Conservation (phyloP, 1,140 invertebrate genomes). For the Meloidogyne exigua region DNA sequence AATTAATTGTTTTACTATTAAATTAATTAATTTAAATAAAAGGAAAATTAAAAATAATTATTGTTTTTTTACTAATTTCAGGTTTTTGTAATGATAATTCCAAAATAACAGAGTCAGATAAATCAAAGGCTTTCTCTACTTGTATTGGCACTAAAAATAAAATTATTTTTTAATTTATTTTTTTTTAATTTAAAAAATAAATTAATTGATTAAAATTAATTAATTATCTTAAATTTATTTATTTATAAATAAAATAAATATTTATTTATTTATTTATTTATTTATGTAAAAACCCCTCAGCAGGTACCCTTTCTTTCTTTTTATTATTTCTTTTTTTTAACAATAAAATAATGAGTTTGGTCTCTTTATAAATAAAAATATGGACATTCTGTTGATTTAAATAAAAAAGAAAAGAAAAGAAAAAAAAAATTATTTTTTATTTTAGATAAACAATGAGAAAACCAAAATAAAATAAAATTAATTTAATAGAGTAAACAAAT, state of each 20-base stretch:
- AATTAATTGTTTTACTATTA: slow-evolving; percentile 15
- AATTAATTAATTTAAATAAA: no score
- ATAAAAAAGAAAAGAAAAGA: no score
- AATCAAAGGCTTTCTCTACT: slow-evolving; percentile 29
- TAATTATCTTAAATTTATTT: not conserved
- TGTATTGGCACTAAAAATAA: slow-evolving; percentile 29
- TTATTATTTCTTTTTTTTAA: not conserved
- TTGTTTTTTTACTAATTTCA: slow-evolving; percentile 29
- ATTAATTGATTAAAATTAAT: no score
- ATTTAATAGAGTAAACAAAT: no score
- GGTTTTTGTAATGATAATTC: slow-evolving; percentile 38
- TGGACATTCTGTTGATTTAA: not conserved
- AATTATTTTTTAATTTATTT: slow-evolving; percentile 7
- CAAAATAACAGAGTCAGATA: slow-evolving; percentile 35
- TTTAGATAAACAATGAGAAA: slow-evolving; percentile 9
- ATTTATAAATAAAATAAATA: not conserved
- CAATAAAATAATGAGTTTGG: not conserved
- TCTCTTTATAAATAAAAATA: slow-evolving; percentile 12
- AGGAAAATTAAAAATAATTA: no score
- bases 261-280: no score
- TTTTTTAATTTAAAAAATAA: no score
- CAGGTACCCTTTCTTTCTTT: slow-evolving; percentile 8
- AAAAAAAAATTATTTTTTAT: not conserved
- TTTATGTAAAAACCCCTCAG: not conserved
- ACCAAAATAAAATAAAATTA: no score